Base-by-base conservation (phyloP, 1,140 invertebrate genomes). In the Eubasilissa regina region DNA sequence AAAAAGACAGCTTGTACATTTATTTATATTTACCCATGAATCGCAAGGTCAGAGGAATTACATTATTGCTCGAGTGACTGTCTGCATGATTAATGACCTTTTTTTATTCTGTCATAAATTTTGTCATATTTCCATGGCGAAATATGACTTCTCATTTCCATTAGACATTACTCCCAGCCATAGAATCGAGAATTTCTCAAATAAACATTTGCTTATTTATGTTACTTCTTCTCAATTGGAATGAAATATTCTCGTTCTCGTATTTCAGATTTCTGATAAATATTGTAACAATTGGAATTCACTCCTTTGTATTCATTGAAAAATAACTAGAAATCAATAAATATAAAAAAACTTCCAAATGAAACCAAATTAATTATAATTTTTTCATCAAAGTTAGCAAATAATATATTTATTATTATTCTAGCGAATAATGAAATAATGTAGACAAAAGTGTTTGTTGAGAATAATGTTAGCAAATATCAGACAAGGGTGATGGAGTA, bases 61-160 rank as follows among this genome's bases (percentile, higher is more conserved):
- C 60, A 64, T n/a, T 25, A 21, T 64, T 13, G 19, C 60, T 64
- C 9, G 19, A 64, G n/a, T 64, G 4, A 51, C 48, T 51, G 12
- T 43, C 4, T 43, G 12, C 3, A 62, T 62, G 60, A 64, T 64
- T 25, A 64, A 64, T 64, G 19, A 35, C 13, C 35, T n/a, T 43
- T 10, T 43, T 64, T 64, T 64, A 64, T 64, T 64, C 11, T 64
- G 60, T 64, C 25, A 43, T 43, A 44, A 64, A 64, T 64, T 64
- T 13, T 11, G 19, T 64, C 13, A n/a, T 44, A 43, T 43, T 10
- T 12, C 25, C 35, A 13, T n/a, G 25, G 35, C 25, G 13, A n/a
- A 64, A 64, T 64, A 44, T 64, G 60, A 35, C 25, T 64, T 43
- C 21, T 64, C 60, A 44, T 64, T 64, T 64, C 60, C 21, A 64